Evolutionary conservation across 2,888 invertebrate genomes (phyloP).

Genomic region (Tinea trinotella): DNA sequence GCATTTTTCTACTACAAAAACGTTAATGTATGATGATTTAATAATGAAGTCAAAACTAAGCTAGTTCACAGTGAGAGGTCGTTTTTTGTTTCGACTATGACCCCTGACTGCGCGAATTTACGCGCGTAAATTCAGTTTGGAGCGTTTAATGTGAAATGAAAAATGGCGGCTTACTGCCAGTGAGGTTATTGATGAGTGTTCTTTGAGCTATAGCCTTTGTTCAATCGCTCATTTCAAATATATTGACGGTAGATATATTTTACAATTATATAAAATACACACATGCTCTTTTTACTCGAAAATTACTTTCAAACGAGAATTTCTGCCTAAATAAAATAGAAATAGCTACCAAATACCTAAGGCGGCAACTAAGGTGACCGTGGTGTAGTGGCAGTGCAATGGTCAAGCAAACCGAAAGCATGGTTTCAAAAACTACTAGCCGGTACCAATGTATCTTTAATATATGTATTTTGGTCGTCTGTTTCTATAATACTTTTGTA

Average conservation of each 20-base stretch:
- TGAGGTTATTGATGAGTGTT: conserved; percentile 61
- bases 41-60: background rate
- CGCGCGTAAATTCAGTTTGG: conserved; percentile 41
- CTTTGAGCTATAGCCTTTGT: conserved; percentile 53
- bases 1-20: background rate
- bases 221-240: conserved; percentile 14
- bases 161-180: conserved; percentile 63
- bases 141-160: conserved; percentile 49
- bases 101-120: conserved; percentile 33
- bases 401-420: no score
- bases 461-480: no score
- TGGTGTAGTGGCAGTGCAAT: no score
- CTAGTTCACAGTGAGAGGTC: background rate
- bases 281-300: no score
- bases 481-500: no score
- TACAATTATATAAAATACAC: no score
- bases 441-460: no score
- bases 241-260: background rate
- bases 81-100: conserved; percentile 3
- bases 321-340: no score
- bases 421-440: no score
- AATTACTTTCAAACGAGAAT: no score
- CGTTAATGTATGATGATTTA: background rate
- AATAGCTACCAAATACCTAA: no score
- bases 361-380: no score